These are phyloP conservation scores for Bhutanitis thaidina DNA, from an alignment of 2,888 invertebrate genomes.

Conservation along the genomic window DNA sequence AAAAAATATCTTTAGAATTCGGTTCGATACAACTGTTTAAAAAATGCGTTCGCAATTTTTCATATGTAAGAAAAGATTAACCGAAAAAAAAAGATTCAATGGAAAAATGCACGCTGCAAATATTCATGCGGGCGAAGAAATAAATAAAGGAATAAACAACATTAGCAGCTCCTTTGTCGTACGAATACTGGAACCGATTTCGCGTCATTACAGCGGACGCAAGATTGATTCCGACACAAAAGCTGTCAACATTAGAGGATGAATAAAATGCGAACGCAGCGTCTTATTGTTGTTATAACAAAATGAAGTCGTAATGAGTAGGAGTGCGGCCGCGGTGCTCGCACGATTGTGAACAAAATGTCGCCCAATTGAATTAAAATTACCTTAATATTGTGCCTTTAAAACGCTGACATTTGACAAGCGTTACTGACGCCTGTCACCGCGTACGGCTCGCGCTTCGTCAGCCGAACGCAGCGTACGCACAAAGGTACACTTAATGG, in stretches of 20 bases:
- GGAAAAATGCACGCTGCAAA: constrained; percentile 29
- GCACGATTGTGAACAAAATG: constrained; percentile 50
- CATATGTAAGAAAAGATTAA: constrained; percentile 19
- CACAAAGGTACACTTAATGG: constrained; percentile 10
- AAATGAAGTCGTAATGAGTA: constrained; percentile 77
- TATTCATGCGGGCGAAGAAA: constrained; percentile 22
- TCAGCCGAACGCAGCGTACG: background rate
- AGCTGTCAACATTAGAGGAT: constrained; percentile 58
- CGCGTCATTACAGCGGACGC: constrained; percentile 63
- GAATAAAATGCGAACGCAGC: constrained; percentile 49
- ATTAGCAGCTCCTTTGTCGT: constrained; percentile 67
- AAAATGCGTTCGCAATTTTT: constrained; percentile 16
- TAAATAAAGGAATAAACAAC: constrained; percentile 55
- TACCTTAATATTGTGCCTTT: constrained; percentile 65
- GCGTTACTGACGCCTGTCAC: constrained; percentile 67
- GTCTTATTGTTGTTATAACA: constrained; percentile 71
- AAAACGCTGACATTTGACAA: constrained; percentile 69
- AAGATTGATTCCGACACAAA: constrained; percentile 73
- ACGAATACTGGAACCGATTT: constrained; percentile 63
- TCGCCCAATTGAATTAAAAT: constrained; percentile 73
- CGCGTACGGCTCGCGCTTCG: constrained; percentile 3
- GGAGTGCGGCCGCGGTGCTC: constrained; percentile 36
- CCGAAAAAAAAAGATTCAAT: constrained; percentile 18
- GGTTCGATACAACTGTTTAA: constrained; percentile 10
- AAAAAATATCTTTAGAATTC: background rate